Evolutionary conservation across 2,113 vertebrate species (phyloP).

Genomic region (Poeciliopsis turrubarensis): DNA sequence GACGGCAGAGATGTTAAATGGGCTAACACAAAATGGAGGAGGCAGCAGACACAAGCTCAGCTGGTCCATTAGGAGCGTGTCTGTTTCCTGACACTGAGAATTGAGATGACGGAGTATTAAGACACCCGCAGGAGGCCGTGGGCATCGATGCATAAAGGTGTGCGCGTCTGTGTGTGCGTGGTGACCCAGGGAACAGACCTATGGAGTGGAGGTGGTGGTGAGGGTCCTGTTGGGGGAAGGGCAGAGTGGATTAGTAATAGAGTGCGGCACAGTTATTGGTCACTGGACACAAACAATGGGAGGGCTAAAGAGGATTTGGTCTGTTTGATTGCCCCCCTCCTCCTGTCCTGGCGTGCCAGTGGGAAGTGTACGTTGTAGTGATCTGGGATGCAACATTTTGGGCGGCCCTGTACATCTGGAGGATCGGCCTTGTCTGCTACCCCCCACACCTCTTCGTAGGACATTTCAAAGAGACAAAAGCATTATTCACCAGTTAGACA

Average conservation of each 20-base stretch:
- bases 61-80: slow-evolving; percentile 76
- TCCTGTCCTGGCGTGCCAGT: slow-evolving; percentile 59
- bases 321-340: slow-evolving; percentile 43
- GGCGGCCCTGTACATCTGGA: slow-evolving; percentile 69
- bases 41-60: slow-evolving; percentile 77
- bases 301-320: slow-evolving; percentile 79
- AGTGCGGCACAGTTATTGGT: slow-evolving; percentile 77
- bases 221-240: slow-evolving; percentile 61
- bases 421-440: slow-evolving; percentile 62
- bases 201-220: slow-evolving; percentile 59
- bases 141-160: slow-evolving; percentile 62
- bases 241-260: slow-evolving; percentile 72
- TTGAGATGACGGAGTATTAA: slow-evolving; percentile 78
- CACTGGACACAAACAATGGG: slow-evolving; percentile 80
- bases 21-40: slow-evolving; percentile 71
- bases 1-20: slow-evolving; percentile 69
- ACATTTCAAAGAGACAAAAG: slow-evolving; percentile 59
- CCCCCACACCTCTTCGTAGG: slow-evolving; percentile 53
- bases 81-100: slow-evolving; percentile 77
- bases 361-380: slow-evolving; percentile 55
- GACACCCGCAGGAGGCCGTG: slow-evolving; percentile 69
- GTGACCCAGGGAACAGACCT: slow-evolving; percentile 70
- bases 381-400: slow-evolving; percentile 50
- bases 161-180: slow-evolving; percentile 47
- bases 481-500: slow-evolving; percentile 50